Evolutionary conservation across 2,113 vertebrate species (phyloP).

Genomic region (Petrocephalus microphthalmus): DNA sequence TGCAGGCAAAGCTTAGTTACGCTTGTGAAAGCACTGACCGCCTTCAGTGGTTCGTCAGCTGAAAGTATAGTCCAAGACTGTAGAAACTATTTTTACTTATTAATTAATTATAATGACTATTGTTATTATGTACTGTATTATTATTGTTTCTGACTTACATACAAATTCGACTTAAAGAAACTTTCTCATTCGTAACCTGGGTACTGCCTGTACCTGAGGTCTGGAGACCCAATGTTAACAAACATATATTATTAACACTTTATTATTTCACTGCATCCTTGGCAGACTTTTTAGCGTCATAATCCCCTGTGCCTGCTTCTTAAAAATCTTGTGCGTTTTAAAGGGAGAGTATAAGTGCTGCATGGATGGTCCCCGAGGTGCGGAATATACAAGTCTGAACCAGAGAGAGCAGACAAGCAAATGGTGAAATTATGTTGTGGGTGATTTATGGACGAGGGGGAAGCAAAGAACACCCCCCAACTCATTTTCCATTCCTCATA

Average conservation of each 20-base stretch:
- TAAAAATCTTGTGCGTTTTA: constrained; percentile 33
- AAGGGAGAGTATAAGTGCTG: constrained; percentile 58
- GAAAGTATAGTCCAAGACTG: not conserved
- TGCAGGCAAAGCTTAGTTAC: not conserved
- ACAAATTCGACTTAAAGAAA: not conserved
- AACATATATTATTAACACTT: not conserved
- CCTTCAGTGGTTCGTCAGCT: not conserved
- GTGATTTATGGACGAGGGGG: constrained; percentile 62
- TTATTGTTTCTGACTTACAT: not conserved
- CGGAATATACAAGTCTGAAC: constrained; percentile 64
- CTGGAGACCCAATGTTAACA: not conserved
- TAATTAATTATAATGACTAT: not conserved
- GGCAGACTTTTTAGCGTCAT: not conserved
- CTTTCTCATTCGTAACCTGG: not conserved
- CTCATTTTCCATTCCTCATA: constrained; percentile 31
- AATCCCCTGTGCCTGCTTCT: not conserved
- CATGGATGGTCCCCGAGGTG: constrained; percentile 55
- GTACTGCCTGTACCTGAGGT: not conserved
- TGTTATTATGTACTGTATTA: not conserved
- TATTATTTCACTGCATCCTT: not conserved
- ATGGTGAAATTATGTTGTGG: constrained; percentile 66
- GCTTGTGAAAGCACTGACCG: not conserved
- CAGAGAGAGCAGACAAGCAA: constrained; percentile 64
- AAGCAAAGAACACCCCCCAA: constrained; percentile 43
- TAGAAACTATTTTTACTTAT: not conserved